phyloP scores from a whole-genome alignment of 2,888 invertebrate genomes.

The Agriotes lineatus region DNA sequence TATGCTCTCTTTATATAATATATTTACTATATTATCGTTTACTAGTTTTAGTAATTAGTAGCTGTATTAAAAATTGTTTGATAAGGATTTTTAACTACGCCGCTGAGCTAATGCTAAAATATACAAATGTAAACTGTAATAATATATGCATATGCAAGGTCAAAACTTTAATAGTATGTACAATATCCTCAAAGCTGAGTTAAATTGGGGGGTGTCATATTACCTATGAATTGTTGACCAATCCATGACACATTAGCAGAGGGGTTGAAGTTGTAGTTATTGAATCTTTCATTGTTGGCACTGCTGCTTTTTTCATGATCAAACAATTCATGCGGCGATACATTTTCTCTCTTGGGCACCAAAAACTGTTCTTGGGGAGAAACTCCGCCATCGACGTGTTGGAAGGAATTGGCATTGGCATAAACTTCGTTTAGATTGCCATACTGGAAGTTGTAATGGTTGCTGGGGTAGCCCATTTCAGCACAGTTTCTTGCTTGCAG shows the following conservation, averaged over 20 bases:
- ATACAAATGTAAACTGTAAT: no score
- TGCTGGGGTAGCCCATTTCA: conserved; percentile 17
- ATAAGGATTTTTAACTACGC: no score
- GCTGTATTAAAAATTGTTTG: no score
- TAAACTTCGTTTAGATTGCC: conserved; percentile 15
- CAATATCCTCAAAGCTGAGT: conserved; percentile 38
- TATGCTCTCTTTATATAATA: no score
- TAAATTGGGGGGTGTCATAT: conserved; percentile 31
- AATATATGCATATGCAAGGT: no score
- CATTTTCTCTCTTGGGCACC: conserved; percentile 28
- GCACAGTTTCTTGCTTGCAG: background rate
- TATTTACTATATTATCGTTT: no score
- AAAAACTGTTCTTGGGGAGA: conserved; percentile 6
- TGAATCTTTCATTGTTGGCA: conserved; percentile 4
- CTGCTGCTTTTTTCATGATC: conserved; percentile 4
- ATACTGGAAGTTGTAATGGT: conserved; percentile 4
- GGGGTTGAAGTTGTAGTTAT: conserved; percentile 44
- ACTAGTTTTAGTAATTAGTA: no score
- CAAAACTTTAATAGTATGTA: no score
- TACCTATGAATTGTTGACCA: conserved; percentile 37
- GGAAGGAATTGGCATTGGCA: background rate
- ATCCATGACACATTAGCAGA: conserved; percentile 50
- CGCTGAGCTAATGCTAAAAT: no score
- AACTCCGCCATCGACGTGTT: conserved; percentile 2
- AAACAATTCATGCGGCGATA: conserved; percentile 16